phyloP scores from a whole-genome alignment of 2,888 invertebrate genomes.

The Lottia scabra region DNA sequence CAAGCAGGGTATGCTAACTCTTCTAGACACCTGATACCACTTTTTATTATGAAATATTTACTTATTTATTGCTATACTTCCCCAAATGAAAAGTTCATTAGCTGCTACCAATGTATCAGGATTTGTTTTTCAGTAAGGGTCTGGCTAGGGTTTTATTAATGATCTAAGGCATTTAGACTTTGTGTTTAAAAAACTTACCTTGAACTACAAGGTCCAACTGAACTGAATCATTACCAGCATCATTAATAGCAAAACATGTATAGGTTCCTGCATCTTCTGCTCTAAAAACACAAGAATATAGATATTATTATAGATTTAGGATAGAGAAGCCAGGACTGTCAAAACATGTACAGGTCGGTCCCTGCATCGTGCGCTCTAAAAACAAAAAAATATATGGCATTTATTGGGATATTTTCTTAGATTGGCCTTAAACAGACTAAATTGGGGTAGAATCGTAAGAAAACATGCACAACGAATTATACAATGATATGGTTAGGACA shows the following conservation, averaged over 20 bases:
- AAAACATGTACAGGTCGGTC: conserved; percentile 65
- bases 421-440: too few relatives aligned
- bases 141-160: background rate
- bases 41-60: too few relatives aligned
- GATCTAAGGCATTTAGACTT: background rate
- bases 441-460: too few relatives aligned
- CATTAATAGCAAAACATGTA: conserved; percentile 69
- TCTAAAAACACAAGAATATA: conserved; percentile 31
- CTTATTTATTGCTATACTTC: too few relatives aligned
- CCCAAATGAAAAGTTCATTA: too few relatives aligned
- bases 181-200: conserved; percentile 39
- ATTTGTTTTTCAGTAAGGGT: too few relatives aligned
- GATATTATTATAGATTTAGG: too few relatives aligned
- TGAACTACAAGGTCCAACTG: conserved; percentile 55
- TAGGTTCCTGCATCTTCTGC: conserved; percentile 68
- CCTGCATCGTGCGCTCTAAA: conserved; percentile 66
- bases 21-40: too few relatives aligned
- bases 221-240: conserved; percentile 60
- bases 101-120: too few relatives aligned
- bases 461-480: too few relatives aligned
- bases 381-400: background rate
- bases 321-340: conserved; percentile 40
- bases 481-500: too few relatives aligned
- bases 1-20: too few relatives aligned
- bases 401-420: background rate